Evolutionary conservation across 1,140 invertebrate species (phyloP).

Genomic region (Cecropterus lyciades): DNA sequence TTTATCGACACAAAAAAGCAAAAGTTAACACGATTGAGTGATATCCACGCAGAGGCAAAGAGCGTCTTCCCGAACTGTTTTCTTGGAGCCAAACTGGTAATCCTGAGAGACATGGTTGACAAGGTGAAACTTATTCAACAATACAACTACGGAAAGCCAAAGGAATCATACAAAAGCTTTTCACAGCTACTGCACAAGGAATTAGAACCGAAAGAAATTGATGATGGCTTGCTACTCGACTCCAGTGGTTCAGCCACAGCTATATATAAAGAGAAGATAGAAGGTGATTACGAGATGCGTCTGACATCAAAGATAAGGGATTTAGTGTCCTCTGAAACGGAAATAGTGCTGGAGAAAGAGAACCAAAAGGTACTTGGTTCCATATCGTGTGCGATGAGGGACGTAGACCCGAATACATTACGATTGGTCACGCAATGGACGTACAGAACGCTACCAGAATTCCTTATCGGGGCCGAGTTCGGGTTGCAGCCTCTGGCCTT

Average conservation of each 20-base stretch:
- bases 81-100: slow-evolving; percentile 64
- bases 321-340: slow-evolving; percentile 69
- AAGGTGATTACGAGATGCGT: slow-evolving; percentile 57
- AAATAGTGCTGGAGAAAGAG: slow-evolving; percentile 62
- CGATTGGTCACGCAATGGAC: slow-evolving; percentile 65
- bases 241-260: slow-evolving; percentile 66
- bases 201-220: slow-evolving; percentile 55
- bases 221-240: slow-evolving; percentile 66
- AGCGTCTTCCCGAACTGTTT: slow-evolving; percentile 74
- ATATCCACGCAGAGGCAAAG: slow-evolving; percentile 71
- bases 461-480: slow-evolving; percentile 52
- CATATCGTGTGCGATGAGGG: slow-evolving; percentile 59
- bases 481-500: slow-evolving; percentile 49
- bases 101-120: slow-evolving; percentile 64
- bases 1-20: slow-evolving; percentile 51
- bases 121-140: slow-evolving; percentile 72
- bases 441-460: slow-evolving; percentile 56
- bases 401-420: slow-evolving; percentile 66
- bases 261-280: slow-evolving; percentile 62
- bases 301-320: slow-evolving; percentile 70
- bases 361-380: slow-evolving; percentile 55
- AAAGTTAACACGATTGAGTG: slow-evolving; percentile 57
- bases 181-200: slow-evolving; percentile 66
- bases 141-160: slow-evolving; percentile 68
- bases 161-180: slow-evolving; percentile 63